These are phyloP conservation scores for Anoplophora glabripennis DNA, from an alignment of 1,140 invertebrate species.

Conservation along the genomic window DNA sequence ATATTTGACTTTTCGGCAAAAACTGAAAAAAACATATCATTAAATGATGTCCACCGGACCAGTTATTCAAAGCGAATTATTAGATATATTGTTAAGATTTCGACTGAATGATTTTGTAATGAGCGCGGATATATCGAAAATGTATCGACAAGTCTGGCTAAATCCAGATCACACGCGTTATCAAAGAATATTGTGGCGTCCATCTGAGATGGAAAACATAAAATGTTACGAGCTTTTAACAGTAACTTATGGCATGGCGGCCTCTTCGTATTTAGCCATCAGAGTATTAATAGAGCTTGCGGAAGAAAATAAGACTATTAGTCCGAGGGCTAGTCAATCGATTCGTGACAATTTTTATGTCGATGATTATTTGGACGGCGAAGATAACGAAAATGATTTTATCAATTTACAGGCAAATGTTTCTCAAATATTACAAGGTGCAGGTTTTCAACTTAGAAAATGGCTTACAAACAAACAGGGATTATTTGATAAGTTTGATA, in stretches of 20 bases:
- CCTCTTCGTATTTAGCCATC: conserved; percentile 42
- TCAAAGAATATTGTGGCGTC: conserved; percentile 37
- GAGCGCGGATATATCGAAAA: conserved; percentile 41
- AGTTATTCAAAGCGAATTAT: conserved; percentile 43
- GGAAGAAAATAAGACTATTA: conserved; percentile 24
- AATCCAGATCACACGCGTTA: conserved; percentile 28
- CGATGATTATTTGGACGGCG: conserved; percentile 50
- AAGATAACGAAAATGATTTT: conserved; percentile 21
- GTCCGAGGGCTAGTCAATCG: conserved; percentile 30
- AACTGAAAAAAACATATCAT: conserved; percentile 24
- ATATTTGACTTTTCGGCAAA: conserved; percentile 39
- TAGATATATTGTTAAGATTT: conserved; percentile 44
- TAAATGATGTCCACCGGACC: conserved; percentile 48
- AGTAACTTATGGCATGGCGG: conserved; percentile 40
- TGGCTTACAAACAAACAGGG: conserved; percentile 39
- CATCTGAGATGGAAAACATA: neutral
- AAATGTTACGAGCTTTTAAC: conserved; percentile 16
- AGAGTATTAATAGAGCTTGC: conserved; percentile 39
- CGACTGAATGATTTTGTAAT: conserved; percentile 34
- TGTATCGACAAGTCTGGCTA: conserved; percentile 4
- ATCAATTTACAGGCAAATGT: conserved; percentile 10
- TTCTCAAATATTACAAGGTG: conserved; percentile 3
- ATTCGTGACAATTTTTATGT: conserved; percentile 49
- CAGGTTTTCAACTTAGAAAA: conserved; percentile 44
- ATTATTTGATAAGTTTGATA: neutral